phyloP scores from a whole-genome alignment of 2,113 vertebrate genomes.

The Albula goreensis region DNA sequence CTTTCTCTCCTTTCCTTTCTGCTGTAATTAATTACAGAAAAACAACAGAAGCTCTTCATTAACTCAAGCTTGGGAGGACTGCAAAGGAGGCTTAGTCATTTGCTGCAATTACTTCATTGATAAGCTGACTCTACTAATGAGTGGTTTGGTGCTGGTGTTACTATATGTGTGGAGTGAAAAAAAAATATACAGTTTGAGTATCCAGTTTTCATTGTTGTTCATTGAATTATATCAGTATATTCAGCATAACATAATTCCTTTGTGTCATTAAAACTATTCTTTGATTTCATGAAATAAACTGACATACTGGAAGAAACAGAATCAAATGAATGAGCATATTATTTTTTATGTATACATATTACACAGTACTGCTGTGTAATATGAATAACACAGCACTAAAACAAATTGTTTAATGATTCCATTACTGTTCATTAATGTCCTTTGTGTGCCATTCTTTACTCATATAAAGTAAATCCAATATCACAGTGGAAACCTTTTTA shows the following conservation, averaged over 20 bases:
- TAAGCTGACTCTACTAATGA: slow-evolving; percentile 61
- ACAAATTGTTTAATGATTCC: background rate
- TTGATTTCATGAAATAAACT: background rate
- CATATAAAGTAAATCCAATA: slow-evolving; percentile 1
- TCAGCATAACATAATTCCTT: background rate
- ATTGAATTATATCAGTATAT: background rate
- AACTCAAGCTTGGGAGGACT: slow-evolving; percentile 44
- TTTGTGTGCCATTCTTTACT: background rate
- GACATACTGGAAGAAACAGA: background rate
- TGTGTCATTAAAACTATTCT: background rate
- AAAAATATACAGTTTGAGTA: slow-evolving; percentile 36
- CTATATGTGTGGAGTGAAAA: slow-evolving; percentile 51
- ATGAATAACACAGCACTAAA: background rate
- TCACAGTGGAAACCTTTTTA: background rate
- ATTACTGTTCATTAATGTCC: background rate
- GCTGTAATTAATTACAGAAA: slow-evolving; percentile 49
- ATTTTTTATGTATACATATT: background rate
- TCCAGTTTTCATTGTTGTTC: background rate
- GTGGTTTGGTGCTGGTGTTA: slow-evolving; percentile 57
- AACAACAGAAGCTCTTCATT: slow-evolving; percentile 47
- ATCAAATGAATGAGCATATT: background rate
- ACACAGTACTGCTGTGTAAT: background rate
- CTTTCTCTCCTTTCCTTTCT: background rate
- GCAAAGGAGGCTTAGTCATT: slow-evolving; percentile 39
- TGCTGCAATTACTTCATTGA: slow-evolving; percentile 53